Conservation (phyloP, 2,797 vertebrate genomes). For the Erethizon dorsatum region DNA sequence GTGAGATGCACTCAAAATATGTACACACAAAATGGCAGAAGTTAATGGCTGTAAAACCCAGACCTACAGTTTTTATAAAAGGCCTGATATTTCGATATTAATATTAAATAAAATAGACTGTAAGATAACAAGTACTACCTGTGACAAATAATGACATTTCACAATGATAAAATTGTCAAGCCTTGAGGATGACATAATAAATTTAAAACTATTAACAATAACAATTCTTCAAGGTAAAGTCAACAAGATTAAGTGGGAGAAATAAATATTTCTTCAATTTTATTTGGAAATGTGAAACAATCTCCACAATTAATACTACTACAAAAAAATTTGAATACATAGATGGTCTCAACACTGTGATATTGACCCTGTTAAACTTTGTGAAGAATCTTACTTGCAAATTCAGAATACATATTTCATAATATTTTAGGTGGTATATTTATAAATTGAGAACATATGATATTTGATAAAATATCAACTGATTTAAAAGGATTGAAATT, state of each 20-base stretch:
- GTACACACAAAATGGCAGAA: neutral
- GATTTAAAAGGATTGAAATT: neutral
- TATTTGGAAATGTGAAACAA: neutral
- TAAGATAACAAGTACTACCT: neutral
- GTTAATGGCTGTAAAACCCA: neutral
- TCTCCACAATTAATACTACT: neutral
- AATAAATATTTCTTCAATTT: neutral
- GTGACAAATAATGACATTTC: neutral
- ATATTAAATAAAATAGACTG: neutral
- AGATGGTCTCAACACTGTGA: neutral
- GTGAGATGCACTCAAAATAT: neutral
- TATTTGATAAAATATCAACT: neutral
- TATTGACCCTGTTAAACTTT: too few species aligned
- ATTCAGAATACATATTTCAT: neutral
- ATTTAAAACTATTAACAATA: neutral
- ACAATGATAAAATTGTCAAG: neutral
- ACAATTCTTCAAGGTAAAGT: neutral
- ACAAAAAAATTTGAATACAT: neutral
- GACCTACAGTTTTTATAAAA: neutral
- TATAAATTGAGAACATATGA: neutral
- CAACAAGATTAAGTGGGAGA: neutral
- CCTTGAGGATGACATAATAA: neutral
- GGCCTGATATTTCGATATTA: neutral
- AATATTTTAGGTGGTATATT: neutral
- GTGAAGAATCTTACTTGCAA: neutral